phyloP scores from a whole-genome alignment of 2,888 invertebrate genomes.

The Synanthedon myopaeformis region DNA sequence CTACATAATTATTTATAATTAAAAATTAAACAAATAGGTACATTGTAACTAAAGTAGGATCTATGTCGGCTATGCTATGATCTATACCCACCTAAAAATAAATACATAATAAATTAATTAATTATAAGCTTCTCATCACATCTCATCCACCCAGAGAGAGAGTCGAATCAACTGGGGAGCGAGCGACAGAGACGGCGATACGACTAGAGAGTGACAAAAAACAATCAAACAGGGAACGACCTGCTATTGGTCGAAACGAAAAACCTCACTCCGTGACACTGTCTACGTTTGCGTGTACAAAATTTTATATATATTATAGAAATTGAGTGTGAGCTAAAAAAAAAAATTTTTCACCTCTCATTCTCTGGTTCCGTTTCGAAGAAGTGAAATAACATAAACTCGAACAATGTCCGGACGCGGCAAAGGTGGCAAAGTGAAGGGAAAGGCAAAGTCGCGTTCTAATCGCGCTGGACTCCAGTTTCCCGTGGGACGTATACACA shows the following conservation, averaged over 20 bases:
- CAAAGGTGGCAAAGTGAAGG: slow-evolving; percentile 46
- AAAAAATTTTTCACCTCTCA: neutral
- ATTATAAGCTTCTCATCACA: too few relatives aligned
- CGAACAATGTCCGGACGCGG: slow-evolving; percentile 13
- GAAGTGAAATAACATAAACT: neutral
- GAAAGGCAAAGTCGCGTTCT: slow-evolving; percentile 62
- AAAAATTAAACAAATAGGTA: too few relatives aligned
- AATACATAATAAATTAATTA: too few relatives aligned
- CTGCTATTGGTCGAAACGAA: neutral
- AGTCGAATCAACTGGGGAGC: too few relatives aligned
- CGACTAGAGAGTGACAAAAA: too few relatives aligned
- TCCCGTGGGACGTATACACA: slow-evolving; percentile 72
- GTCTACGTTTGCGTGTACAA: neutral
- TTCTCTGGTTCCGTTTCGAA: neutral
- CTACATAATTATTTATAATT: too few relatives aligned
- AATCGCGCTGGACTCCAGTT: slow-evolving; percentile 70
- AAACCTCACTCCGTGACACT: neutral
- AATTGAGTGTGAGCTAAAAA: neutral
- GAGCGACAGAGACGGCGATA: too few relatives aligned
- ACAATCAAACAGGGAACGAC: neutral
- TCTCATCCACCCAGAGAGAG: too few relatives aligned
- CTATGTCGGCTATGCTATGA: too few relatives aligned
- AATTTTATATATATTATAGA: neutral
- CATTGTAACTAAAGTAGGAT: too few relatives aligned
- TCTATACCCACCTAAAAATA: too few relatives aligned